A percentile compares a stretch with the other conserved stretches of the same genome.
phyloP scores from a whole-genome alignment of 2,888 invertebrate species.

The Pharmacophagus antenor region DNA sequence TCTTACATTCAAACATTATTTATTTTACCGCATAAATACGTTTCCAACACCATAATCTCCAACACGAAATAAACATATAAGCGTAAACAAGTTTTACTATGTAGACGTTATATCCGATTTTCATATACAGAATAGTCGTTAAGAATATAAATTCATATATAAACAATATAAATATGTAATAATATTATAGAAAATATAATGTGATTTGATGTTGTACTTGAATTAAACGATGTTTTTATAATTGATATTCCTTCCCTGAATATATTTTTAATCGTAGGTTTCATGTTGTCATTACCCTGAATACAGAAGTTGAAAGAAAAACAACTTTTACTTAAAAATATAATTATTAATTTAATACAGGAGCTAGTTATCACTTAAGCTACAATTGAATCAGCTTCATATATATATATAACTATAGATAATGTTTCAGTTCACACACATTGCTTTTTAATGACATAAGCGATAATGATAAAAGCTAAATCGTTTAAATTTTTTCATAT shows the following conservation, averaged over 20 bases:
- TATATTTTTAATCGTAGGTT: constrained; percentile 25
- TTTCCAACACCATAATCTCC: constrained; percentile 22
- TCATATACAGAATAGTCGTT: constrained; percentile 55
- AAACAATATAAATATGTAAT: constrained; percentile 64
- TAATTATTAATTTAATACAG: too few relatives aligned
- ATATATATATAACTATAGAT: too few relatives aligned
- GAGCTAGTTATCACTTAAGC: too few relatives aligned
- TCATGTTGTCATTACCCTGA: constrained; percentile 19
- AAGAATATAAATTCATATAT: constrained; percentile 60
- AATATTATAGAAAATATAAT: constrained; percentile 79
- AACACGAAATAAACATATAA: background rate
- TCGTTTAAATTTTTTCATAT: too few relatives aligned
- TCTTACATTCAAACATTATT: constrained; percentile 56
- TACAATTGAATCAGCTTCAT: too few relatives aligned
- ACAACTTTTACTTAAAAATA: background rate
- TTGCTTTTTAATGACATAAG: too few relatives aligned
- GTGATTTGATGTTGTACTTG: constrained; percentile 81
- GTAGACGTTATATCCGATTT: constrained; percentile 47
- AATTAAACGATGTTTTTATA: constrained; percentile 78
- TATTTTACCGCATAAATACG: constrained; percentile 38
- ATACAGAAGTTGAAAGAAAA: background rate
- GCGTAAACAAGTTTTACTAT: constrained; percentile 24
- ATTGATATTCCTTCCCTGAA: constrained; percentile 71
- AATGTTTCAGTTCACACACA: too few relatives aligned
- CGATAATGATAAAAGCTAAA: too few relatives aligned